Conservation (phyloP, 2,888 invertebrate genomes). For the Altica lythri region DNA sequence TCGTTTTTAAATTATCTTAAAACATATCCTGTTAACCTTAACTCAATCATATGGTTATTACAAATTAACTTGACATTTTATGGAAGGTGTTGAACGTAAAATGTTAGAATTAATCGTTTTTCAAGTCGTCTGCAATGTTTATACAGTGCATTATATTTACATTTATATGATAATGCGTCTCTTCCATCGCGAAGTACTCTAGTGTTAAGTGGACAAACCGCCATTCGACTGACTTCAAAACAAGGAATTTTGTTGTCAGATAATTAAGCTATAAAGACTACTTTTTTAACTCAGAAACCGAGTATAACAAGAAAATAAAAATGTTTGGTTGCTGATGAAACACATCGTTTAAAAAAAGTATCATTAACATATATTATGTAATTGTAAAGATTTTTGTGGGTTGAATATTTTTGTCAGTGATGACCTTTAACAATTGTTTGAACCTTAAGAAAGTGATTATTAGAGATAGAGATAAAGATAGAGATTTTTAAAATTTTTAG, state of each 20-base stretch:
- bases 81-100: slow-evolving; percentile 38
- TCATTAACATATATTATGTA: no score
- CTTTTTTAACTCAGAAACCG: slow-evolving; percentile 14
- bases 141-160: slow-evolving; percentile 44
- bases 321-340: no score
- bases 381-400: no score
- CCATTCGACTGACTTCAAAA: slow-evolving; percentile 37
- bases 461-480: no score
- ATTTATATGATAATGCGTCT: slow-evolving; percentile 48
- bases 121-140: slow-evolving; percentile 41
- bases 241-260: slow-evolving; percentile 41
- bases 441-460: no score
- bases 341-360: no score
- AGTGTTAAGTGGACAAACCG: slow-evolving; percentile 46
- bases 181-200: slow-evolving; percentile 37
- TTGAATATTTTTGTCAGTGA: no score
- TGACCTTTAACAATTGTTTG: no score
- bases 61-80: slow-evolving; percentile 43
- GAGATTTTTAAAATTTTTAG: no score
- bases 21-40: slow-evolving; percentile 1
- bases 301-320: not conserved
- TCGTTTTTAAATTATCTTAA: not conserved
- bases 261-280: slow-evolving; percentile 43
- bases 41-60: slow-evolving; percentile 21
- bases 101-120: slow-evolving; percentile 37